Conservation (phyloP, 2,888 invertebrate species). For the Cistogaster globosa region DNA sequence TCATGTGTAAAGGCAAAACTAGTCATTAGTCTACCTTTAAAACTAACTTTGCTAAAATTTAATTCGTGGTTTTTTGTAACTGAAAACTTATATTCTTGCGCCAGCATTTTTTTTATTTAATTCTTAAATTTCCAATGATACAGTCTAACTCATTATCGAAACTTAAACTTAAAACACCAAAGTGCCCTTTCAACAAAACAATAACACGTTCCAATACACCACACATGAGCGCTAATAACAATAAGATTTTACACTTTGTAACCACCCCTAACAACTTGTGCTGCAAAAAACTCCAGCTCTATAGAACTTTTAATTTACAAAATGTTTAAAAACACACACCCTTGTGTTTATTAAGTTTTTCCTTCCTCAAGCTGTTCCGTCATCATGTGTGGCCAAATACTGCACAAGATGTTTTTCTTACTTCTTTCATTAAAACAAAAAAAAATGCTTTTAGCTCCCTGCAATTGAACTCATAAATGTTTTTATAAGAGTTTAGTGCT, state of each 20-base stretch:
- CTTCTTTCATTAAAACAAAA: background rate
- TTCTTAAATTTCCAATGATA: background rate
- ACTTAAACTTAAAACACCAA: background rate
- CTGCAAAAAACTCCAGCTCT: background rate
- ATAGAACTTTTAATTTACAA: constrained; percentile 9
- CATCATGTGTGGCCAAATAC: constrained; percentile 67
- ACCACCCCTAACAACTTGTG: constrained; percentile 22
- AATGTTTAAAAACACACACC: constrained; percentile 44
- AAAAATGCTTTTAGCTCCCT: constrained; percentile 33
- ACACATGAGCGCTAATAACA: constrained; percentile 4
- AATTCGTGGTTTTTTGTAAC: no score
- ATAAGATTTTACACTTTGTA: constrained; percentile 12
- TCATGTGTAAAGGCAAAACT: no score
- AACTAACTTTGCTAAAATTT: no score
- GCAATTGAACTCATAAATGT: constrained; percentile 45
- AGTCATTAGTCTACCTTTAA: no score
- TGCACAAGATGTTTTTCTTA: constrained; percentile 41
- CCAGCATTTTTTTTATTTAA: no score
- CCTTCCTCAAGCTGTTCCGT: constrained; percentile 53
- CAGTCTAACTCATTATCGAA: background rate
- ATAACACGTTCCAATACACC: constrained; percentile 41
- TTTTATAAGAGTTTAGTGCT: constrained; percentile 9
- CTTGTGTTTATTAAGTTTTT: constrained; percentile 51
- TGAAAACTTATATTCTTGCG: no score
- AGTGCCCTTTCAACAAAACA: background rate